Evolutionary conservation across 1,140 invertebrate genomes (phyloP), one percentile per base, ranked within the genome.

Genomic region (Drosophila bifasciata): DNA sequence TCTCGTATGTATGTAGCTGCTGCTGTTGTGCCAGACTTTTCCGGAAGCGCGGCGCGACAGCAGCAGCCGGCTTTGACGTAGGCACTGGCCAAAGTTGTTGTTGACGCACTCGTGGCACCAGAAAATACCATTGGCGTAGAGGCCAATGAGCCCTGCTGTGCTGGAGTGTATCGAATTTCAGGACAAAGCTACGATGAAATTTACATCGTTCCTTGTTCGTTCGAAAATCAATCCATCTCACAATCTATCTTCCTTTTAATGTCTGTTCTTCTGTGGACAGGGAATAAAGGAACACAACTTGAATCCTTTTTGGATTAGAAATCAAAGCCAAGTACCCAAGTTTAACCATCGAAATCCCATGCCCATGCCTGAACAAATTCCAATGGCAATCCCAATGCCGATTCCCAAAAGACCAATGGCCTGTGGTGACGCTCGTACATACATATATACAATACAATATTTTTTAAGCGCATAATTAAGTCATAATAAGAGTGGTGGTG

Each of bases 11-110:
- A n/a, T n/a, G n/a, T 63, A 59, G 66, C 75, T 76, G 67, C 71
- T 64, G 63, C 85, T 86, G 74, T 74, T 70, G 51, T 72, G 61
- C 64, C 78, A 86, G 84, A 88, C 83, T 88, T 89, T 88, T 88
- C 83, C 83, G 83, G 83, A 88, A 88, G 84, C 84, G 66, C 75
- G 83, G 68, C 83, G 83, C 83, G 83, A 88, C 83, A 83, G 59
- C 72, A 85, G 78, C 77, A 66, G 83, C 74, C 58, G 79, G 62
- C 76, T 81, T 81, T 80, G 79, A 81, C 80, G 81, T 69, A 64
- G 64, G 68, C 55, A 50, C 57, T 51, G 28, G 19, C 32, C 61
- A 43, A 36, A 51, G 9, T 36, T 36, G 58, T 64, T 85, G 80
- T 85, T 85, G 80, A 85, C 80, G 76, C 76, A 81, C 68, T 73